Base-by-base conservation (phyloP, 2,888 invertebrate species). In the Orthosia cruda region DNA sequence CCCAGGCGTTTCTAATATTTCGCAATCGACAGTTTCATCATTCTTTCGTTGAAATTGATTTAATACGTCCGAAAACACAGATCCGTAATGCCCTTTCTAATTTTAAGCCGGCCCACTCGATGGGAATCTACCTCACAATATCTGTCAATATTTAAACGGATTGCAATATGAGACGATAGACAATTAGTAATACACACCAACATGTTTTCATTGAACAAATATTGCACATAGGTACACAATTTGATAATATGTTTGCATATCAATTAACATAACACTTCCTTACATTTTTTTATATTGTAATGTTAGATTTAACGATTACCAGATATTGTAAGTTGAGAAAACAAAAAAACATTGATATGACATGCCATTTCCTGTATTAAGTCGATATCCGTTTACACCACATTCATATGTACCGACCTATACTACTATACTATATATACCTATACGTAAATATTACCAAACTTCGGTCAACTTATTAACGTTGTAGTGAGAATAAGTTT, bases 401-500 rank as follows among this genome's bases (percentile, higher is more conserved):
- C 12, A 58, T 58, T 70, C 4, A 26, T 63, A 20, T 12, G 20
- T 23, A 54, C 7, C 26, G 50, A 54, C 18, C 3, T 50, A 54
- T 26, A 16, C n/a, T n/a, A n/a, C n/a, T n/a, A n/a, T n/a, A n/a
- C n/a, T n/a, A n/a, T n/a, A n/a, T n/a, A n/a, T n/a, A n/a, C n/a
- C n/a, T 47, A 67, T 69, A 65, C 20, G 50, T 52, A 71, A 84
- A 79, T 71, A 81, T 80, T 80, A 59, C 68, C 58, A 63, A 77
- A 67, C 67, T 61, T 26, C 18, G 52, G 55, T 75, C 57, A 65
- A 16, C 66, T 74, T 67, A 79, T 71, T 74, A 72, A 57, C 67
- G 57, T 58, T 63, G 16, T 3, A 58, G 61, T 72, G 64, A 61
- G 83, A 87, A 83, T 82, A 52, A 81, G 81, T 91, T 91, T 89